Evolutionary conservation across 1,140 invertebrate genomes (phyloP), one percentile per base, ranked within the genome.

Genomic region (Pogonognathellus flavescens): DNA sequence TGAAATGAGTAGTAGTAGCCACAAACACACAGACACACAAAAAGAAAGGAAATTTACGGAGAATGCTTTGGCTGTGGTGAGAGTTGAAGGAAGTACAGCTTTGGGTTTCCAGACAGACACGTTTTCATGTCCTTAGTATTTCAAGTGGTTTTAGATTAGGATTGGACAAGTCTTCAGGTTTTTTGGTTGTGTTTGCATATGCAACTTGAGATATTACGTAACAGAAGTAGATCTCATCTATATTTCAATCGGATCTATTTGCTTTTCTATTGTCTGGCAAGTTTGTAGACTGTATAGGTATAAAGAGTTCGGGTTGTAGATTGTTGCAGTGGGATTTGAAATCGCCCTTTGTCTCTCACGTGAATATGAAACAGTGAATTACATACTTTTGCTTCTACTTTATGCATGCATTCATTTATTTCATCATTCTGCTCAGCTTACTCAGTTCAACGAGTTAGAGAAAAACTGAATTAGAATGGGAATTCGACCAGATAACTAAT

Each of bases 71-170:
- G 53, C 9, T 2, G 53, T 14, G n/a, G 53, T 10, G 53, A 41
- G 31, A 41, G 31, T 41, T 41, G 6, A 14, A 16, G 70, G 16
- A 70, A 31, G 22, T 31, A 22, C 8, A 22, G 62, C 9, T n/a
- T n/a, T 25, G 31, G 31, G 49, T 76, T 76, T 50, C 41, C 13
- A 49, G 41, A 31, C 70, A 76, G 41, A 31, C 70, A 76, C 70
- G 70, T 76, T 76, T n/a, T 76, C n/a, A 14, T 16, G 25, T 50
- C 31, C 70, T 50, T 31, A n/a, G n/a, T n/a, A 76, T 76, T 76
- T 76, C 70, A 76, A 76, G 41, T 76, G 70, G 41, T 76, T 76
- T 76, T 76, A 76, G 70, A 76, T 76, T 41, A 41, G 31, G 31
- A 41, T 41, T 41, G 31, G 31, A 41, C 31, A 41, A 41, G 31